A percentile compares a stretch with the other conserved stretches of the same genome.
These are phyloP conservation scores for Orycteropus afer DNA, from an alignment of 2,113 vertebrate genomes.

Conservation along the genomic window DNA sequence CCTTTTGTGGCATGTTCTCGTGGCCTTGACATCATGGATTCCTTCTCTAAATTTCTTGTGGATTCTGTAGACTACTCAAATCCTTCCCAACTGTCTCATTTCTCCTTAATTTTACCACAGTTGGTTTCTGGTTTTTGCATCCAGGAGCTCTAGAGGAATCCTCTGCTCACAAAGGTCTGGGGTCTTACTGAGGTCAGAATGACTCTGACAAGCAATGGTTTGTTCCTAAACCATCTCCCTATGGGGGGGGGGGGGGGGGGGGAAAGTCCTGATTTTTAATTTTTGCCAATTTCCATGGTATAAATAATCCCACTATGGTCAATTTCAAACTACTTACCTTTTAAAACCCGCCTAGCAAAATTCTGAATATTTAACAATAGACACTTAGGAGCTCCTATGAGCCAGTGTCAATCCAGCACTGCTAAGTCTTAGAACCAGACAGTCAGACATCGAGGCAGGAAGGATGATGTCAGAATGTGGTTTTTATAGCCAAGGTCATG, in stretches of 20 bases:
- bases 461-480: background rate
- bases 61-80: background rate
- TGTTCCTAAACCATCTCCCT: background rate
- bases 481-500: background rate
- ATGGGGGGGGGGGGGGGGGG: background rate
- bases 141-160: background rate
- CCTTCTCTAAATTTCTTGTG: background rate
- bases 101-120: background rate
- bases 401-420: too few relatives aligned
- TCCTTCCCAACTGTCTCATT: background rate
- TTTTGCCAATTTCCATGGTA: background rate
- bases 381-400: background rate
- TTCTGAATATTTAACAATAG: background rate
- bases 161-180: background rate
- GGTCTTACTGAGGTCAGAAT: background rate
- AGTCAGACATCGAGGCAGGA: background rate
- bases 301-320: background rate
- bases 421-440: background rate
- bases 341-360: background rate
- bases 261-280: background rate
- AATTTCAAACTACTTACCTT: background rate
- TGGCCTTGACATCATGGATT: background rate
- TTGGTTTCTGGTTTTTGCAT: background rate
- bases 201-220: background rate
- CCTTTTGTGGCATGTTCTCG: background rate